Base-by-base conservation (phyloP, 1,140 invertebrate genomes). In the Phymorhynchus buccinoides region DNA sequence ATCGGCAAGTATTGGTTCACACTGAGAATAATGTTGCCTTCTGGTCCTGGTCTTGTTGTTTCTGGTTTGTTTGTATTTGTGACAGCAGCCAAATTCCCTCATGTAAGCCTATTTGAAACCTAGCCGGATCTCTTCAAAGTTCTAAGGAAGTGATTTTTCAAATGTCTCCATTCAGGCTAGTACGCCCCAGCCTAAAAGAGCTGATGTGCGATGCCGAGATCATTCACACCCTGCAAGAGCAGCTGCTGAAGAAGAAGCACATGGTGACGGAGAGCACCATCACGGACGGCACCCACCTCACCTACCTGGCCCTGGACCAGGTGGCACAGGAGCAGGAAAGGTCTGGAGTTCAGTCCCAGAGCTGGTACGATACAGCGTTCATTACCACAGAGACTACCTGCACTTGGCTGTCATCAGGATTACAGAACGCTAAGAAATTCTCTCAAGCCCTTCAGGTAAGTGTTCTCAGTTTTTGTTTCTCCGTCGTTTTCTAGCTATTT, bases 251-350 rank as follows among this genome's bases (percentile, higher is more conserved):
- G 37, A 75, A 75, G 37, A 27, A 75, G 18, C 73, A 39, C 4
- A 41, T 41, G 6, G 35, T 75, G 7, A 22, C 37, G 4, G 14
- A 22, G 22, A 27, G 42, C 27, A 79, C 77, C 42, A 30, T 79
- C 14, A 44, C 52, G 71, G n/a, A 35, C 32, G 77, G 41, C 6
- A 56, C 77, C 6, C 42, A 79, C 30, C 77, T 79, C 27, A 14
- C 41, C 39, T 56, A 52, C n/a, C 27, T 79, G 3, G 44, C 44
- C 9, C 27, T 79, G 77, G 77, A 79, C 37, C 41, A 48, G 22
- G 77, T 79, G 77, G 77, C 77, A 18, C 27, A 30, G 42, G n/a
- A 27, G 14, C 42, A 79, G 44, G 77, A 79, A n/a, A 79, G 41
- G 32, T 4, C 35, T 7, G 73, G 73, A 2, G 73, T 75, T 1